These are phyloP conservation scores for Pelmatolapia mariae DNA, from an alignment of 2,113 vertebrate genomes.

Conservation along the genomic window DNA sequence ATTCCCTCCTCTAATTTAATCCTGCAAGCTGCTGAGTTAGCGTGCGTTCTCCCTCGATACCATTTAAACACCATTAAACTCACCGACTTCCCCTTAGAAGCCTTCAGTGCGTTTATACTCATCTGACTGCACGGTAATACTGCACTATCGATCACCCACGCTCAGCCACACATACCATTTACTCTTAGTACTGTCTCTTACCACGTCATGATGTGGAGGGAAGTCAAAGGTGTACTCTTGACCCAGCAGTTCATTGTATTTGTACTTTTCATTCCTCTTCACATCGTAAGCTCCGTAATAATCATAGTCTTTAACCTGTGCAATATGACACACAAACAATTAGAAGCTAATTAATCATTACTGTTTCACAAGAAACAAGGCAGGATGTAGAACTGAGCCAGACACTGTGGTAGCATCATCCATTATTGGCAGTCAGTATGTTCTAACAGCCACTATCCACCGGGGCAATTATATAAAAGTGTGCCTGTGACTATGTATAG, in stretches of 20 bases:
- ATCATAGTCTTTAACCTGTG: conserved; percentile 85
- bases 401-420: background rate
- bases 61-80: background rate
- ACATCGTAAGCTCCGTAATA: conserved; percentile 83
- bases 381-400: background rate
- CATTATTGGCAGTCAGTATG: background rate
- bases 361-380: background rate
- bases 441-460: background rate
- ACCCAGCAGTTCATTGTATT: conserved; percentile 77
- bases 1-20: background rate
- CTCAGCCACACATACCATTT: background rate
- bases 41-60: background rate
- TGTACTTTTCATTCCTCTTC: conserved; percentile 63
- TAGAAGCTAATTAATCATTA: background rate
- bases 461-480: background rate
- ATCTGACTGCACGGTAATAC: background rate
- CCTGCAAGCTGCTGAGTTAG: background rate
- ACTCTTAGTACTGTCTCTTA: conserved; percentile 49
- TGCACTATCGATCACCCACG: background rate
- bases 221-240: conserved; percentile 91
- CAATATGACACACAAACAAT: conserved; percentile 7
- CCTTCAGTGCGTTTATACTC: background rate
- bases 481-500: background rate
- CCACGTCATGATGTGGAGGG: conserved; percentile 83
- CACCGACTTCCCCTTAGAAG: background rate